Evolutionary conservation across 2,797 vertebrate species (phyloP).

Genomic region (Macroramphosus scolopax): DNA sequence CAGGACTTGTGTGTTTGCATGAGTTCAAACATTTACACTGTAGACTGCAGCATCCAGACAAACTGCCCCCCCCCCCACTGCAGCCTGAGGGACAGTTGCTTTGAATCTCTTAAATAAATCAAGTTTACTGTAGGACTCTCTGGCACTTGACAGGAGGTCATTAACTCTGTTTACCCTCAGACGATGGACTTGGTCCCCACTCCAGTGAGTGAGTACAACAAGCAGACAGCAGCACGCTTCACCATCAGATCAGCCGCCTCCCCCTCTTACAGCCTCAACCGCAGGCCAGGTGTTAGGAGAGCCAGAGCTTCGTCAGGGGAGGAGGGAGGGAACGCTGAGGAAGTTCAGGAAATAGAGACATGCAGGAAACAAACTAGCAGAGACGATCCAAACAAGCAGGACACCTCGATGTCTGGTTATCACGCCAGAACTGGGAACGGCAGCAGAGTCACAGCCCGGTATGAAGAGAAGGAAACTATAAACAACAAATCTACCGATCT

Average conservation of each 20-base stretch:
- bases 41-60: constrained; percentile 15
- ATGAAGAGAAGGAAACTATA: constrained; percentile 28
- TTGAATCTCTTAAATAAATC: constrained; percentile 42
- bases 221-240: constrained; percentile 43
- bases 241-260: constrained; percentile 72
- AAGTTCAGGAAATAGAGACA: constrained; percentile 3
- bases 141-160: constrained; percentile 50
- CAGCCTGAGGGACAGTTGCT: constrained; percentile 23
- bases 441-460: constrained; percentile 16
- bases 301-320: constrained; percentile 2
- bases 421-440: constrained; percentile 14
- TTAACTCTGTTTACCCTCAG: constrained; percentile 56
- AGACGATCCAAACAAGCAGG: constrained; percentile 16
- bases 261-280: constrained; percentile 41
- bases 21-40: constrained; percentile 7
- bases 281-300: constrained; percentile 41
- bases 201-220: constrained; percentile 34
- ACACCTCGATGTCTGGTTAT: constrained; percentile 21
- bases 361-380: background rate
- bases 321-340: background rate
- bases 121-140: constrained; percentile 40
- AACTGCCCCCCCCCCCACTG: constrained; percentile 19
- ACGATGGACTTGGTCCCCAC: constrained; percentile 67
- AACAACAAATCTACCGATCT: constrained; percentile 10
- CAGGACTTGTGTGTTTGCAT: constrained; percentile 10